Percentiles rank a stretch among this genome's conserved stretches.
Conservation (phyloP, 2,888 invertebrate genomes). For the Diogma glabrata region DNA sequence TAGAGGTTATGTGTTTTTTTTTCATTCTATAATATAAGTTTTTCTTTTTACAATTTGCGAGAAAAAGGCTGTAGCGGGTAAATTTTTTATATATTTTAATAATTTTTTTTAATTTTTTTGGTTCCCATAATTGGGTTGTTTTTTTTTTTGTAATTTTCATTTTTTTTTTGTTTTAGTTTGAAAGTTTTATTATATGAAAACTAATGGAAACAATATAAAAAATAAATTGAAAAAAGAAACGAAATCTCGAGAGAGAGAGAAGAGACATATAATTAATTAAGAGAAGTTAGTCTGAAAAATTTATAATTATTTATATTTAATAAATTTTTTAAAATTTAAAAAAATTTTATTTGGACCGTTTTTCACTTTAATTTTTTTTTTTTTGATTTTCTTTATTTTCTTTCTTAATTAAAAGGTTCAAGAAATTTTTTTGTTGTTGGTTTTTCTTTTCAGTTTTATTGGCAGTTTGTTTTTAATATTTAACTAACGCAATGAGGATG, state of each 20-base stretch:
- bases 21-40: neutral
- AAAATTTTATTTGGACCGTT: too few species aligned
- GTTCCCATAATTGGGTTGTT: constrained; percentile 2
- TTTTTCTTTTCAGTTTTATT: too few species aligned
- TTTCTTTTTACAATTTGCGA: constrained; percentile 2
- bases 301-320: neutral
- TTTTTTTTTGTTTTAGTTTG: neutral
- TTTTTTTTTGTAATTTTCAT: constrained; percentile 2
- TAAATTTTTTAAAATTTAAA: neutral
- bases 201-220: neutral
- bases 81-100: neutral
- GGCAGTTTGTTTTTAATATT: too few species aligned
- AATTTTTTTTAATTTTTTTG: too few species aligned
- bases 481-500: too few species aligned
- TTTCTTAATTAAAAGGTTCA: too few species aligned
- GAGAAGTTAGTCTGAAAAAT: too few species aligned
- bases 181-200: neutral
- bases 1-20: constrained; percentile 1
- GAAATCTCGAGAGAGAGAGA: too few species aligned
- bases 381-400: too few species aligned
- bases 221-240: neutral
- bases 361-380: too few species aligned
- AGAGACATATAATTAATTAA: too few species aligned
- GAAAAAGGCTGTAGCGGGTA: constrained; percentile 10
- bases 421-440: too few species aligned